phyloP scores from a whole-genome alignment of 2,888 invertebrate genomes.

The Lasioglossum villosulum region DNA sequence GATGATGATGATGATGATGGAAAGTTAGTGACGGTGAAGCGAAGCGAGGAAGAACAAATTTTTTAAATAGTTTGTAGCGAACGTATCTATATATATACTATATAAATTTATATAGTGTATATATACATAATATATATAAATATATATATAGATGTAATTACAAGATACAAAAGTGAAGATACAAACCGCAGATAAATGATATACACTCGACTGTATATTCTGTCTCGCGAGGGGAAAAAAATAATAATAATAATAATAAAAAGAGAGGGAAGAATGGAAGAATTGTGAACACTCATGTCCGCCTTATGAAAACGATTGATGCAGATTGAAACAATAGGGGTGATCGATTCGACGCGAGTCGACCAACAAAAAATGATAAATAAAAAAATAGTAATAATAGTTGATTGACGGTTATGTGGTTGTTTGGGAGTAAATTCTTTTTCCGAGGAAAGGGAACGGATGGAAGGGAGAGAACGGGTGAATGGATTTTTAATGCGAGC shows the following conservation, averaged over 20 bases:
- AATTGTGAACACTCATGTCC: conserved; percentile 75
- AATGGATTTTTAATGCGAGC: conserved; percentile 65
- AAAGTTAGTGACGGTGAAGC: conserved; percentile 1
- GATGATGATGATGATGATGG: not conserved
- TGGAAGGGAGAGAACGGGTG: conserved; percentile 18
- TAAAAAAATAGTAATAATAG: conserved; percentile 56
- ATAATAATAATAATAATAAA: conserved; percentile 59
- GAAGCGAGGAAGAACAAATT: conserved; percentile 60
- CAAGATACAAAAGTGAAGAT: conserved; percentile 50
- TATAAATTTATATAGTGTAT: not conserved
- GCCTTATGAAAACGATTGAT: conserved; percentile 80
- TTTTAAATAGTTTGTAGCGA: conserved; percentile 75
- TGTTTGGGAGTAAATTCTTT: conserved; percentile 72
- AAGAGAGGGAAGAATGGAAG: conserved; percentile 30
- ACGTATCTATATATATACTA: conserved; percentile 67
- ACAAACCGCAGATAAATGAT: conserved; percentile 15
- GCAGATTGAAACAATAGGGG: conserved; percentile 78
- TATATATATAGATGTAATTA: conserved; percentile 40
- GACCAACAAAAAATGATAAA: conserved; percentile 56
- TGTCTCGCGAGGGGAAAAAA: conserved; percentile 79
- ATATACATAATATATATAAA: not conserved
- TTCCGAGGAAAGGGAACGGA: conserved; percentile 57
- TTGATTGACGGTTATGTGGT: conserved; percentile 41
- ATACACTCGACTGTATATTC: conserved; percentile 77
- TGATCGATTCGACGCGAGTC: conserved; percentile 57